phyloP scores from a whole-genome alignment of 2,113 vertebrate species.

The Pycnonotus jocosus region DNA sequence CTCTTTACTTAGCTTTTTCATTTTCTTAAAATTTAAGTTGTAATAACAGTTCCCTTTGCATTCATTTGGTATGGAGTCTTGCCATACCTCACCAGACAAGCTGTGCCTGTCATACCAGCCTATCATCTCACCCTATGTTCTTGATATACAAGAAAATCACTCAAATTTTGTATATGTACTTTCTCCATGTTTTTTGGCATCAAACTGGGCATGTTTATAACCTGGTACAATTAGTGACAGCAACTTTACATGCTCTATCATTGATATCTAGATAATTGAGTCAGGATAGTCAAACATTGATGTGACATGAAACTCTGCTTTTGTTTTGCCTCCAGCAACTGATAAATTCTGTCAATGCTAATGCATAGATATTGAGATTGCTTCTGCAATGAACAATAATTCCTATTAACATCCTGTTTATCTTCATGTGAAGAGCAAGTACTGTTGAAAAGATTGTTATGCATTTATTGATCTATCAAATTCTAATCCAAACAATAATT shows the following conservation, averaged over 20 bases:
- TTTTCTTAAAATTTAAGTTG: not conserved
- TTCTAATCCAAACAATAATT: not conserved
- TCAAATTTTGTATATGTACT: not conserved
- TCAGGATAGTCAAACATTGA: not conserved
- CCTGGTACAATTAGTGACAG: not conserved
- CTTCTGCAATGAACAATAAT: not conserved
- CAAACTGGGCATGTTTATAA: not conserved
- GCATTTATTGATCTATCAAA: not conserved
- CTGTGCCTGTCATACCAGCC: not conserved
- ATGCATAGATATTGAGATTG: not conserved
- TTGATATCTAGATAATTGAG: not conserved
- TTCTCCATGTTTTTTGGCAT: not conserved
- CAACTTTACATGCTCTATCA: not conserved
- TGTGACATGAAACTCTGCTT: not conserved
- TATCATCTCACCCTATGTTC: not conserved
- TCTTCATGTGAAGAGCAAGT: not conserved
- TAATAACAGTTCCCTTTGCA: not conserved
- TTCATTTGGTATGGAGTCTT: not conserved
- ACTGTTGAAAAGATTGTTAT: not conserved
- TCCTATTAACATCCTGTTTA: not conserved
- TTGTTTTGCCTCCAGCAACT: not conserved
- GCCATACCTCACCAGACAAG: not conserved
- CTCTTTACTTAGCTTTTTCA: not conserved
- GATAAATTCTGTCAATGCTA: not conserved
- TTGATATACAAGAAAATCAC: not conserved